A percentile compares a stretch with the other conserved stretches of the same genome.
Conservation (phyloP, 2,113 vertebrate genomes). For the Dromiciops gliroides region DNA sequence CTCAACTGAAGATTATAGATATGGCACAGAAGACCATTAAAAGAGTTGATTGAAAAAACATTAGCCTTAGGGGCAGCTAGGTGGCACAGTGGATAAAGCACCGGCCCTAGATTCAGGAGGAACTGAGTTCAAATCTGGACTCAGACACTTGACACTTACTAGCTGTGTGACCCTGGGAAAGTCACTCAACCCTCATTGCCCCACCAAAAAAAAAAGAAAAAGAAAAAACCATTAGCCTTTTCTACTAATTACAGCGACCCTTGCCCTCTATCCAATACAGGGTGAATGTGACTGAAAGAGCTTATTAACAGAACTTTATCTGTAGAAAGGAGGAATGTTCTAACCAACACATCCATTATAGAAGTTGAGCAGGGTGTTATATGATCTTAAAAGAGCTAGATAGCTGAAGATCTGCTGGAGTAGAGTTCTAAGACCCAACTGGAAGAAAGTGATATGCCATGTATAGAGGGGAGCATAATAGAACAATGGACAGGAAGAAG, state of each 20-base stretch:
- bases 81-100: too few relatives aligned
- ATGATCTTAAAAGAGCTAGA: not conserved
- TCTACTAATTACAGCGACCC: not conserved
- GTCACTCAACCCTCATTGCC: too few relatives aligned
- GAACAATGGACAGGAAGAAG: not conserved
- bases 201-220: too few relatives aligned
- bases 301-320: too few relatives aligned
- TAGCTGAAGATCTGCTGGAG: not conserved
- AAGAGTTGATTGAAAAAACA: too few relatives aligned
- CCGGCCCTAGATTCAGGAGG: too few relatives aligned
- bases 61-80: too few relatives aligned
- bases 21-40: not conserved
- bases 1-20: not conserved
- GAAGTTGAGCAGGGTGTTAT: not conserved
- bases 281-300: not conserved
- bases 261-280: not conserved
- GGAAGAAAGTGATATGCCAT: not conserved
- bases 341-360: not conserved
- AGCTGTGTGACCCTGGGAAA: too few relatives aligned
- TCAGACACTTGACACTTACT: too few relatives aligned
- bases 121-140: too few relatives aligned
- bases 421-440: not conserved
- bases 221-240: too few relatives aligned
- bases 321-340: not conserved
- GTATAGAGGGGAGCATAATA: not conserved